A percentile compares a stretch with the other conserved stretches of the same genome.
Conservation (phyloP, 2,888 invertebrate genomes). For the Hydriomena furcata region DNA sequence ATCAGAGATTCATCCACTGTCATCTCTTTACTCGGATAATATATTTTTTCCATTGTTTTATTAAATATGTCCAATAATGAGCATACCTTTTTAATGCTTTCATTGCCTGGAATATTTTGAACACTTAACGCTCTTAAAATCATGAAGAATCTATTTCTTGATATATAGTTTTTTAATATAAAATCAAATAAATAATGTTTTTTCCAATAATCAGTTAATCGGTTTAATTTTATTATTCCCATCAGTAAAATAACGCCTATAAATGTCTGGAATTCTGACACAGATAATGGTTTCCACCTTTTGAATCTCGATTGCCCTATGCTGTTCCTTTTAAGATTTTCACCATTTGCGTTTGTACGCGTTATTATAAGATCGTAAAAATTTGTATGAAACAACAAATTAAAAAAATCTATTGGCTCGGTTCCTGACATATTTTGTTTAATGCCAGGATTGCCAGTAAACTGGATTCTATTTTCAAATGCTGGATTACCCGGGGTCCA, state of each 20-base stretch:
- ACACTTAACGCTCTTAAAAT: slow-evolving; percentile 39
- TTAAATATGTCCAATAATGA: slow-evolving; percentile 35
- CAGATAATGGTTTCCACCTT: slow-evolving; percentile 26
- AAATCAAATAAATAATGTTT: slow-evolving; percentile 36
- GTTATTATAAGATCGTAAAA: slow-evolving; percentile 27
- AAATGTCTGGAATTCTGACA: slow-evolving; percentile 26
- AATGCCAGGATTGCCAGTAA: slow-evolving; percentile 30
- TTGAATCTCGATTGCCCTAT: slow-evolving; percentile 25
- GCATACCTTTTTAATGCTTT: slow-evolving; percentile 39
- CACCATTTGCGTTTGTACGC: slow-evolving; percentile 27
- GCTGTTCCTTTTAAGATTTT: slow-evolving; percentile 22
- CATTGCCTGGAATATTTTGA: slow-evolving; percentile 29
- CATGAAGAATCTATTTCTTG: slow-evolving; percentile 37
- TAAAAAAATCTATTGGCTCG: slow-evolving; percentile 29
- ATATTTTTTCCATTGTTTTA: slow-evolving; percentile 28
- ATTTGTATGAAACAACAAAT: slow-evolving; percentile 29
- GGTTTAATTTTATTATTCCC: slow-evolving; percentile 28
- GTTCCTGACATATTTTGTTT: slow-evolving; percentile 29
- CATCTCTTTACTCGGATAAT: slow-evolving; percentile 34
- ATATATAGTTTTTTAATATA: slow-evolving; percentile 34
- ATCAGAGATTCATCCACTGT: slow-evolving; percentile 37
- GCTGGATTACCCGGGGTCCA: slow-evolving; percentile 24
- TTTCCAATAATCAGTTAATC: slow-evolving; percentile 33
- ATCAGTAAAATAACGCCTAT: slow-evolving; percentile 30
- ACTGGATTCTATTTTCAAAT: slow-evolving; percentile 25